A percentile compares a stretch with the other conserved stretches of the same genome.
Evolutionary conservation across 2,888 invertebrate species (phyloP).

Genomic region (Crematogaster levior): DNA sequence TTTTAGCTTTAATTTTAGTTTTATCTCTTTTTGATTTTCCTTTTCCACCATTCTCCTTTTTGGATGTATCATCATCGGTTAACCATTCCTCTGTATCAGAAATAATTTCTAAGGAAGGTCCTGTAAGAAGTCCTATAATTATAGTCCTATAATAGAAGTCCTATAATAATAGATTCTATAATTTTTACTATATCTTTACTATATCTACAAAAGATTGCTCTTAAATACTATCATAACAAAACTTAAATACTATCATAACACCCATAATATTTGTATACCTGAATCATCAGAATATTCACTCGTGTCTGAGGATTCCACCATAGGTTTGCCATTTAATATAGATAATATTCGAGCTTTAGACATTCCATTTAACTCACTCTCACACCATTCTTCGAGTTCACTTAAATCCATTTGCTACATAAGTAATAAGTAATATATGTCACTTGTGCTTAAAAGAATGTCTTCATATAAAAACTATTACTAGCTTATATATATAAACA

Average conservation of each 20-base stretch:
- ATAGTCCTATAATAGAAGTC: too few relatives aligned
- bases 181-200: too few relatives aligned
- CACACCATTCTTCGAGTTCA: constrained; percentile 83
- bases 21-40: constrained; percentile 70
- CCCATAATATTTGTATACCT: constrained; percentile 71
- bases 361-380: constrained; percentile 83
- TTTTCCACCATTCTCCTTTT: constrained; percentile 75
- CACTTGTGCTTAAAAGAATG: background rate
- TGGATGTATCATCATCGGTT: constrained; percentile 76
- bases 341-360: constrained; percentile 81
- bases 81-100: constrained; percentile 84
- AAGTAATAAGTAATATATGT: constrained; percentile 16
- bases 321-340: constrained; percentile 81
- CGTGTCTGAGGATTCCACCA: constrained; percentile 83
- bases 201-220: too few relatives aligned
- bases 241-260: background rate
- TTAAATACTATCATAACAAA: too few relatives aligned
- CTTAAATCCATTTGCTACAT: constrained; percentile 80
- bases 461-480: background rate
- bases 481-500: background rate
- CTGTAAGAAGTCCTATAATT: constrained; percentile 63
- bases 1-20: constrained; percentile 72
- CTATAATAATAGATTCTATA: too few relatives aligned
- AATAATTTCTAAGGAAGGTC: constrained; percentile 84
- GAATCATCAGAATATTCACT: constrained; percentile 81